Evolutionary conservation across 2,888 invertebrate species (phyloP).

Genomic region (Parasteatoda lunata): DNA sequence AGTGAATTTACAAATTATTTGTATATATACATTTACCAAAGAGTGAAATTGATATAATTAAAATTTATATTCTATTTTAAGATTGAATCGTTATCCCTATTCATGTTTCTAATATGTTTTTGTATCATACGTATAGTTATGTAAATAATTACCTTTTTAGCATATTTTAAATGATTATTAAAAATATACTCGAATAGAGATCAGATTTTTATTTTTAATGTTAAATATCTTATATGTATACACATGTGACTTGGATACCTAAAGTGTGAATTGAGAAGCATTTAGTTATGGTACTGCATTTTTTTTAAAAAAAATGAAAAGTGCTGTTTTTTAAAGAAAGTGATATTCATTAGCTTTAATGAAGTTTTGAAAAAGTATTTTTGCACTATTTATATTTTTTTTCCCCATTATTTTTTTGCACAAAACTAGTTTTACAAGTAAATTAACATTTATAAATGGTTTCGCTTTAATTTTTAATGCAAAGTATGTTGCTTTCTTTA

Average conservation of each 20-base stretch:
- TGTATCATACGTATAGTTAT: conserved; percentile 50
- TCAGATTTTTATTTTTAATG: conserved; percentile 27
- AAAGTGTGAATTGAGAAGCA: not conserved
- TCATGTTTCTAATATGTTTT: conserved; percentile 27
- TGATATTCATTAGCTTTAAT: conserved; percentile 7
- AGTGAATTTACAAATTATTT: conserved; percentile 34
- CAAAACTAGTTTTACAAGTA: not conserved
- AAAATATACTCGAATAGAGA: conserved; percentile 7
- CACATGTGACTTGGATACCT: not conserved
- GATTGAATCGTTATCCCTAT: conserved; percentile 30
- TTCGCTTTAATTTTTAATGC: too few species aligned
- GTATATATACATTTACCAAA: conserved; percentile 55
- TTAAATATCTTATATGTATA: conserved; percentile 8
- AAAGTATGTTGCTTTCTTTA: too few species aligned
- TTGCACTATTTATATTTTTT: not conserved
- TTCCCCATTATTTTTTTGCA: not conserved
- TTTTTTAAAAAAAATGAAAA: not conserved
- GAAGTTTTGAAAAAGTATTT: conserved; percentile 4
- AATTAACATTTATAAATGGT: too few species aligned
- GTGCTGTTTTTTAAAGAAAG: not conserved
- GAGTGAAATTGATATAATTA: conserved; percentile 38
- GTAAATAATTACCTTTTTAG: conserved; percentile 35
- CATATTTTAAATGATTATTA: conserved; percentile 25
- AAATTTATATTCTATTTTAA: conserved; percentile 45
- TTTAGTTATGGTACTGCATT: not conserved